Base-by-base conservation (phyloP, 1,140 invertebrate species). In the Helicoverpa armigera region DNA sequence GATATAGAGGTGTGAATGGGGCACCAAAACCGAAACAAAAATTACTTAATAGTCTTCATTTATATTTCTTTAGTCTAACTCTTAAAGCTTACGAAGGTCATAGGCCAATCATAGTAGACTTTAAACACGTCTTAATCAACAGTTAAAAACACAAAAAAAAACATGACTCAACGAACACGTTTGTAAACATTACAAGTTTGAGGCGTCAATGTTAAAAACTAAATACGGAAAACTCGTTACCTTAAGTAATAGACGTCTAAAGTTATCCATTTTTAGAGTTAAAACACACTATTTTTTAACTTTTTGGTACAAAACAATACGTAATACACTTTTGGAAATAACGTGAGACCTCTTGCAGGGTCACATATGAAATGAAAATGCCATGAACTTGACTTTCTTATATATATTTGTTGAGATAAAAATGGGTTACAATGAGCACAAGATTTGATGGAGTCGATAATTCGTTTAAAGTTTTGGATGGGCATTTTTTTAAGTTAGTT, bases 351-450 rank as follows among this genome's bases (percentile, higher is more conserved):
- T 76, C 50, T 81, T 63, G 11, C 51, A 70, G 13, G 29, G 13
- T 9, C 16, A 53, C 12, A 58, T 54, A 13, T 63, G 48, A 56
- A 86, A 81, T 88, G 87, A 89, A 83, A 79, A 79, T 75, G 70
- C 79, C 85, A 86, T 91, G 90, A 89, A 89, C 91, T 89, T 89
- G 85, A 81, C 67, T 85, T 88, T 86, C 82, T 83, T 87, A 89
- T 89, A 85, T 87, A 83, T 83, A 65, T 56, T 82, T 81, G 58
- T 63, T 53, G 11, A n/a, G 10, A 29, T 74, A 51, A 61, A 72
- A 54, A 13, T 54, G 16, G 35, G 50, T 63, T 73, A 35, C 48
- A n/a, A 53, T 11, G 14, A 35, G 51, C 14, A 53, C 43, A 74
- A 43, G 77, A 80, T 58, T 14, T 60, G 48, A 23, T 84, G 58